These are phyloP conservation scores for Elachura formosa DNA, from an alignment of 2,113 vertebrate species.

Conservation along the genomic window DNA sequence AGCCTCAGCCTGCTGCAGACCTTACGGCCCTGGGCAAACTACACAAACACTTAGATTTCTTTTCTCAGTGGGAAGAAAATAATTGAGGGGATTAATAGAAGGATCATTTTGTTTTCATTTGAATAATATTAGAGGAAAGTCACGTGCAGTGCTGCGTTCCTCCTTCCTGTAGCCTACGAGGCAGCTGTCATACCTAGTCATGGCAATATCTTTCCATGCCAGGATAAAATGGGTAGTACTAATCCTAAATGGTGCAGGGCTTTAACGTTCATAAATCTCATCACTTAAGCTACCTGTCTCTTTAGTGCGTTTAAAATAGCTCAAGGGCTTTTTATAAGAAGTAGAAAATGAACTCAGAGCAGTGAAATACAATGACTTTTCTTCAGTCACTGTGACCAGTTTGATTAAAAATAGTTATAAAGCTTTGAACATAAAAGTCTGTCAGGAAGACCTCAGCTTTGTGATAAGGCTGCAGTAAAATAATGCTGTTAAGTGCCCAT, in stretches of 20 bases:
- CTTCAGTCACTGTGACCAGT: neutral
- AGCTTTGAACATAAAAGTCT: neutral
- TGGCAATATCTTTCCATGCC: neutral
- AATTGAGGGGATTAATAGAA: neutral
- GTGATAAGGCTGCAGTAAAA: neutral
- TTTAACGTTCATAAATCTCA: conserved; percentile 38
- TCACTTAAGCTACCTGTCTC: conserved; percentile 35
- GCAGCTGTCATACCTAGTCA: conserved; percentile 51
- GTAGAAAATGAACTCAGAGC: neutral
- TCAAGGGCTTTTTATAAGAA: neutral
- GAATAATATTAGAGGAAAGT: neutral
- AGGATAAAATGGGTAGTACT: conserved; percentile 14
- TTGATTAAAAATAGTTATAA: neutral
- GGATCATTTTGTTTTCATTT: neutral
- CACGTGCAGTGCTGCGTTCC: neutral
- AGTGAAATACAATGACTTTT: neutral
- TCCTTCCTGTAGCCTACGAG: neutral
- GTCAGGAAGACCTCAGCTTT: neutral
- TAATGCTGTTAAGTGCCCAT: neutral
- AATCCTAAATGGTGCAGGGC: conserved; percentile 1
- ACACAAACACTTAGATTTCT: neutral
- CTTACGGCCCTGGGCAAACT: neutral
- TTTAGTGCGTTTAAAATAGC: conserved; percentile 15
- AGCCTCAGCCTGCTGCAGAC: neutral
- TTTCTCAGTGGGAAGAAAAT: neutral